These are phyloP conservation scores for Tupaia chinensis DNA, from an alignment of 2,113 vertebrate species.

Conservation along the genomic window DNA sequence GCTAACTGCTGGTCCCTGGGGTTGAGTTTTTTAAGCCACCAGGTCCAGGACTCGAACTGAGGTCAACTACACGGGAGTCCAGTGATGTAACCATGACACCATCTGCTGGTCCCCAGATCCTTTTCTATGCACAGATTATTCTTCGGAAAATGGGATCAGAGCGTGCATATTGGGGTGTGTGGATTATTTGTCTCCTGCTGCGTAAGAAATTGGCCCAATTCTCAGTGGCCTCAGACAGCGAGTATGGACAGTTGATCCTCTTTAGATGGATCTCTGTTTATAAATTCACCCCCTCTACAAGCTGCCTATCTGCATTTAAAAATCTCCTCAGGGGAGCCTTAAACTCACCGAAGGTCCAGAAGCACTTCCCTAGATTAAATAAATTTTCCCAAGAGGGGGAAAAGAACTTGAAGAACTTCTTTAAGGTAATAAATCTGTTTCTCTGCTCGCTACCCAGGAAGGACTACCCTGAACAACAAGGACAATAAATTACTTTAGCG, in stretches of 20 bases:
- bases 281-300: too few species aligned
- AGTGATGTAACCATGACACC: too few species aligned
- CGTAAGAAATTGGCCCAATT: background rate
- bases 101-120: too few species aligned
- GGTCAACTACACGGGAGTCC: too few species aligned
- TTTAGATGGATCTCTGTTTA: background rate
- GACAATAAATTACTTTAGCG: background rate
- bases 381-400: background rate
- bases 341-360: background rate
- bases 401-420: background rate
- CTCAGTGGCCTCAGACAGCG: background rate
- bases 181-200: background rate
- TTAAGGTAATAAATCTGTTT: conserved; percentile 3
- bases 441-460: background rate
- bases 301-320: background rate
- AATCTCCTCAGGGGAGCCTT: background rate
- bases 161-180: background rate
- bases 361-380: background rate
- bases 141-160: background rate
- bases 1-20: too few species aligned
- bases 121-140: too few species aligned
- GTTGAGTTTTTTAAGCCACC: too few species aligned
- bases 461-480: background rate
- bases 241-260: conserved; percentile 3
- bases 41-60: too few species aligned